Percentiles rank a stretch among this genome's conserved stretches.
Conservation (phyloP, 2,113 vertebrate genomes). For the Athene noctua region DNA sequence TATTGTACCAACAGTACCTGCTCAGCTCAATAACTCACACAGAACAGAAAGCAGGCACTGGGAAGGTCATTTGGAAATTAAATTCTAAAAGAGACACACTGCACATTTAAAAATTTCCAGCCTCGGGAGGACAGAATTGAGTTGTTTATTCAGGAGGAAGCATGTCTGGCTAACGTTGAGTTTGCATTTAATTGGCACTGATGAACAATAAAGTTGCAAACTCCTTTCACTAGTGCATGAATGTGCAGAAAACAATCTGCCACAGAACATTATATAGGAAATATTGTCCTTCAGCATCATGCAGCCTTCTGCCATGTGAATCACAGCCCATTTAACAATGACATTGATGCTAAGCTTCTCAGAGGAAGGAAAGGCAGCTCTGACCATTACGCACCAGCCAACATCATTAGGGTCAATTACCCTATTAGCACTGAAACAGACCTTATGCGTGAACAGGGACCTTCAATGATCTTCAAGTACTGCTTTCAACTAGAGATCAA, state of each 20-base stretch:
- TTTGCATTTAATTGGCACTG: conserved; percentile 37
- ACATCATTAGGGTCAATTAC: conserved; percentile 49
- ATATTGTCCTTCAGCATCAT: background rate
- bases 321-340: conserved; percentile 6
- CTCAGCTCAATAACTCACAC: background rate
- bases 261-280: background rate
- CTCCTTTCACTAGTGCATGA: conserved; percentile 13
- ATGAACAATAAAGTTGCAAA: conserved; percentile 49
- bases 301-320: conserved; percentile 8
- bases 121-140: background rate
- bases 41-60: background rate
- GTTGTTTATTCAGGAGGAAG: conserved; percentile 41
- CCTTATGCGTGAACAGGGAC: background rate
- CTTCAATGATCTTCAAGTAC: background rate
- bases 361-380: conserved; percentile 18
- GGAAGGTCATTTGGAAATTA: conserved; percentile 41
- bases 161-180: conserved; percentile 16
- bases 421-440: conserved; percentile 37
- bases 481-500: background rate
- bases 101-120: background rate
- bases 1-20: background rate
- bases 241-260: conserved; percentile 34
- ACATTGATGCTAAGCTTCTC: background rate
- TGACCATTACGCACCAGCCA: background rate
- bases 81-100: background rate